A percentile compares a stretch with the other conserved stretches of the same genome.
Conservation (phyloP, 2,888 invertebrate species). For the Conus canariensis region DNA sequence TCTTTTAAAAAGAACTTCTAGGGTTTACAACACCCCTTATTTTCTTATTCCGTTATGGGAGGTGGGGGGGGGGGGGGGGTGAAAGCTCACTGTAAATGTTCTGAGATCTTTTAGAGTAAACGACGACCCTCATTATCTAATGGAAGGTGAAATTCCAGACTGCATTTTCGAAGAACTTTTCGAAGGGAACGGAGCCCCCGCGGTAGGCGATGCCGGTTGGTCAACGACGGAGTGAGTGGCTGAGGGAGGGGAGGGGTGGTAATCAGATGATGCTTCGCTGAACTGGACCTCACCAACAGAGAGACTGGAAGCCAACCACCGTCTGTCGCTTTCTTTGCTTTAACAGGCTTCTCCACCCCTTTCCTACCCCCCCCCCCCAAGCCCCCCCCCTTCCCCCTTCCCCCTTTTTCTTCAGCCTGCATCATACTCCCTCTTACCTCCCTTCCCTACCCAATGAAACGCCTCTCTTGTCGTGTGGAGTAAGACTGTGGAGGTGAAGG, state of each 20-base stretch:
- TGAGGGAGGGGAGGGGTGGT: background rate
- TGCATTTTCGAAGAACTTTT: background rate
- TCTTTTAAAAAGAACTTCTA: no score
- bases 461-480: background rate
- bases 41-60: no score
- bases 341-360: constrained; percentile 10
- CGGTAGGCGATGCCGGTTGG: background rate
- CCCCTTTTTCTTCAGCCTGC: constrained; percentile 2
- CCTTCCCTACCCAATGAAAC: background rate
- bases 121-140: no score
- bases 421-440: constrained; percentile 28
- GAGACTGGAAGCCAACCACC: background rate
- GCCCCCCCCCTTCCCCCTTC: background rate
- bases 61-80: no score
- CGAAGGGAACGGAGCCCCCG: background rate
- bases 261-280: background rate
- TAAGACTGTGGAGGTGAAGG: background rate
- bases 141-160: no score
- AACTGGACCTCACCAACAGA: constrained; percentile 3
- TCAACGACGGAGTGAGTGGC: background rate
- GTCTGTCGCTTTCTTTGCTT: constrained; percentile 19
- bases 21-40: no score
- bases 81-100: no score
- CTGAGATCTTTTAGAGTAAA: no score
- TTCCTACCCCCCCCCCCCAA: background rate